Evolutionary conservation across 2,888 invertebrate genomes (phyloP).

Genomic region (Leptinotarsa rubiginosa): DNA sequence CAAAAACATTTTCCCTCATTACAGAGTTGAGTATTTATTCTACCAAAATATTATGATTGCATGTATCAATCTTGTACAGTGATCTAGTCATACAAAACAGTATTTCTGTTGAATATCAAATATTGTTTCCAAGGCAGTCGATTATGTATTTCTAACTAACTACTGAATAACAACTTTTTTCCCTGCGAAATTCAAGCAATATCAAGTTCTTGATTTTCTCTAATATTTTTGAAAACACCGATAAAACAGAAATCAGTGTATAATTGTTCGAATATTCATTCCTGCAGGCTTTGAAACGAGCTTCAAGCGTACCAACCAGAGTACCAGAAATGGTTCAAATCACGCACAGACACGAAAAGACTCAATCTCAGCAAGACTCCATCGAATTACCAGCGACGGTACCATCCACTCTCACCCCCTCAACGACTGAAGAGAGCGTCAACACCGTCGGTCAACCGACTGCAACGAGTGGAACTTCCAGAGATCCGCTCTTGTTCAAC

Average conservation of each 20-base stretch:
- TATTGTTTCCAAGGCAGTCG: too few relatives aligned
- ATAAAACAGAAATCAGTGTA: not conserved
- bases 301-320: slow-evolving; percentile 77
- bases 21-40: too few relatives aligned
- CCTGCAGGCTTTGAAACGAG: slow-evolving; percentile 73
- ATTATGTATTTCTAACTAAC: too few relatives aligned
- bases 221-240: too few relatives aligned
- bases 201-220: too few relatives aligned
- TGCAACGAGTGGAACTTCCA: slow-evolving; percentile 51
- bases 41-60: not conserved
- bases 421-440: slow-evolving; percentile 65
- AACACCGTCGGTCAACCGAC: slow-evolving; percentile 41
- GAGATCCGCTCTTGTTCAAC: slow-evolving; percentile 75
- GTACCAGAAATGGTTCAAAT: slow-evolving; percentile 67
- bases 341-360: slow-evolving; percentile 70
- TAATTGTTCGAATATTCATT: not conserved
- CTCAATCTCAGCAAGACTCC: slow-evolving; percentile 74
- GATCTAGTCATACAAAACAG: too few relatives aligned
- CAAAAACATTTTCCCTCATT: too few relatives aligned
- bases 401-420: slow-evolving; percentile 67
- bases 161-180: too few relatives aligned
- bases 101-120: too few relatives aligned
- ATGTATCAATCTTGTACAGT: too few relatives aligned
- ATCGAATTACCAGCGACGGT: slow-evolving; percentile 63
- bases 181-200: too few relatives aligned